Base-by-base conservation (phyloP, 2,888 invertebrate genomes). In the Phyllotreta striolata region DNA sequence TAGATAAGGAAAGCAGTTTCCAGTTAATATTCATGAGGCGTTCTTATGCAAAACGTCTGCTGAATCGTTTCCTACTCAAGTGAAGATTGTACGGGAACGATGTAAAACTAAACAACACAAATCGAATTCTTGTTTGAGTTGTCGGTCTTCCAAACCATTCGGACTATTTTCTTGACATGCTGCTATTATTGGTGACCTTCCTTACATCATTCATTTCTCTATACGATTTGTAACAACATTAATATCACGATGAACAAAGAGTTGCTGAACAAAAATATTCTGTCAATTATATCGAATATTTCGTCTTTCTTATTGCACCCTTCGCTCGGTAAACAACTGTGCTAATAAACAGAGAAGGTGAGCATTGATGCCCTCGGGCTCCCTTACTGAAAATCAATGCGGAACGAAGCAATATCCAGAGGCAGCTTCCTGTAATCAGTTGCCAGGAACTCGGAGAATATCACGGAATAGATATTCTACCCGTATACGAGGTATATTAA, bases 11-110 rank as follows among this genome's bases (percentile, higher is more conserved):
- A 69, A 66, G 51, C 69, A 12, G 70, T 62, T 70, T 73, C 72
- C 68, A 24, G 77, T 80, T 81, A 79, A 80, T 80, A 81, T 81
- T 81, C 81, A 80, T 80, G 79, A 78, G 72, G 72, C 78, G 78
- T 79, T 76, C 78, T 76, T 78, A 80, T 80, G 80, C 81, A 80
- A 80, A 80, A 80, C 79, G 80, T 79, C 78, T 80, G 80, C 80
- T 80, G 80, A 79, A 80, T 80, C 78, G 80, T 74, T 77, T 78
- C 79, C 78, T 74, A 75, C 70, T 68, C 69, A 70, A 73, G 77
- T 70, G 73, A 70, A 73, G 73, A 72, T 78, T 76, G 77, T 76
- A 76, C 76, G 69, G 72, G 71, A 71, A 69, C 70, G 70, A 66
- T 71, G 71, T 73, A 73, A 24, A 69, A 69, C 70, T 68, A 70